A percentile compares a stretch with the other conserved stretches of the same genome.
These are phyloP conservation scores for Mungos mungo DNA, from an alignment of 2,113 vertebrate genomes.

Conservation along the genomic window DNA sequence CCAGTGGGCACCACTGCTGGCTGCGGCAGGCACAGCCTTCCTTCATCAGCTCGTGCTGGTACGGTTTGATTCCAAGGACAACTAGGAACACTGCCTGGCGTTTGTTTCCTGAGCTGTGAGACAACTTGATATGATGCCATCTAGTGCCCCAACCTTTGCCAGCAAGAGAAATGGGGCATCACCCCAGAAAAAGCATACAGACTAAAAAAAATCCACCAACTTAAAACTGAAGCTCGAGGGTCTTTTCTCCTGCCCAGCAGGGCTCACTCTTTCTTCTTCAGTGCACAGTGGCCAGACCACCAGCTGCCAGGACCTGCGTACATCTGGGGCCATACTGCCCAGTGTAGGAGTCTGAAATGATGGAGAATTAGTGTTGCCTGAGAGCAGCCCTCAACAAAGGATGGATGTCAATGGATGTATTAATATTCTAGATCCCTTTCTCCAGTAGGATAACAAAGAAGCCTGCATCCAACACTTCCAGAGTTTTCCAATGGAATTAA, in stretches of 20 bases:
- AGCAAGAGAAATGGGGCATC: not conserved
- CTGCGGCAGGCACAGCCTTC: not conserved
- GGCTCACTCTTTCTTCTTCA: not conserved
- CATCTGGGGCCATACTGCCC: not conserved
- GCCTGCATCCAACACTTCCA: not conserved
- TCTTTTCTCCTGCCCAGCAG: not conserved
- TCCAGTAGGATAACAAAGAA: not conserved
- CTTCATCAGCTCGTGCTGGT: not conserved
- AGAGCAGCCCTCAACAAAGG: not conserved
- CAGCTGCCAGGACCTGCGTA: not conserved
- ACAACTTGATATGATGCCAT: not conserved
- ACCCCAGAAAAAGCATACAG: not conserved
- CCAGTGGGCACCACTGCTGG: not conserved
- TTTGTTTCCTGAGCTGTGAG: not conserved
- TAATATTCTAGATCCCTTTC: not conserved
- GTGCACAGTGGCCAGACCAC: not conserved
- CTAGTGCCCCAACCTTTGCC: slow-evolving; percentile 38
- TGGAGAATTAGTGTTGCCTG: not conserved
- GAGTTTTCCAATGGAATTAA: not conserved
- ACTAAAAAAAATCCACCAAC: not conserved
- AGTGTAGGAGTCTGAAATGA: not conserved
- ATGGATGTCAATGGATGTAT: not conserved
- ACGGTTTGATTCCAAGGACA: slow-evolving; percentile 36
- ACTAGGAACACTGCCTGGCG: not conserved
- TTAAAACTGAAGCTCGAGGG: not conserved